phyloP scores from a whole-genome alignment of 1,140 invertebrate species.

The Thaumatotibia leucotreta region DNA sequence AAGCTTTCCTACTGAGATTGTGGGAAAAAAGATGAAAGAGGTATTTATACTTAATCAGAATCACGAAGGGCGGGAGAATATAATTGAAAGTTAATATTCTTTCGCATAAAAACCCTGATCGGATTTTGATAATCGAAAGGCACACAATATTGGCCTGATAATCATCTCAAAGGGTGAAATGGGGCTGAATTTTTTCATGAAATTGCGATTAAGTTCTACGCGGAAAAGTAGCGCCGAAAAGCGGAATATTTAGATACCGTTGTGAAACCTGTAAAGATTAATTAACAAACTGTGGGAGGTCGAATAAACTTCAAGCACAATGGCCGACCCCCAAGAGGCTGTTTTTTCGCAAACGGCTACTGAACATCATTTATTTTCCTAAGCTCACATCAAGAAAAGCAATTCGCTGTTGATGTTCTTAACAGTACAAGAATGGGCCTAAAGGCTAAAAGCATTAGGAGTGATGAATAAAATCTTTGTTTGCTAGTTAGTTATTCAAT shows the following conservation, averaged over 20 bases:
- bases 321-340: neutral
- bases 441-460: neutral
- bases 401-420: slow-evolving; percentile 1
- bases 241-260: neutral
- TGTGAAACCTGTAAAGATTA: neutral
- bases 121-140: too few relatives aligned
- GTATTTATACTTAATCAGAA: neutral
- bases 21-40: neutral
- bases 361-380: slow-evolving; percentile 8
- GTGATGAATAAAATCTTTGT: neutral
- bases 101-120: too few relatives aligned
- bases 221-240: neutral
- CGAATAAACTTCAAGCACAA: neutral
- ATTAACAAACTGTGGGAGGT: neutral
- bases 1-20: neutral
- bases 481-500: neutral
- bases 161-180: too few relatives aligned
- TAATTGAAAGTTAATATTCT: too few relatives aligned
- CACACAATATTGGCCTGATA: too few relatives aligned
- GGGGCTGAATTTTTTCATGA: too few relatives aligned
- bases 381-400: neutral
- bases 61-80: too few relatives aligned
- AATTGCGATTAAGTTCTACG: neutral
- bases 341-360: neutral
- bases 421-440: neutral